A percentile compares a stretch with the other conserved stretches of the same genome.
These are phyloP conservation scores for Melanostoma scalare DNA, from an alignment of 2,888 invertebrate species.

Conservation along the genomic window DNA sequence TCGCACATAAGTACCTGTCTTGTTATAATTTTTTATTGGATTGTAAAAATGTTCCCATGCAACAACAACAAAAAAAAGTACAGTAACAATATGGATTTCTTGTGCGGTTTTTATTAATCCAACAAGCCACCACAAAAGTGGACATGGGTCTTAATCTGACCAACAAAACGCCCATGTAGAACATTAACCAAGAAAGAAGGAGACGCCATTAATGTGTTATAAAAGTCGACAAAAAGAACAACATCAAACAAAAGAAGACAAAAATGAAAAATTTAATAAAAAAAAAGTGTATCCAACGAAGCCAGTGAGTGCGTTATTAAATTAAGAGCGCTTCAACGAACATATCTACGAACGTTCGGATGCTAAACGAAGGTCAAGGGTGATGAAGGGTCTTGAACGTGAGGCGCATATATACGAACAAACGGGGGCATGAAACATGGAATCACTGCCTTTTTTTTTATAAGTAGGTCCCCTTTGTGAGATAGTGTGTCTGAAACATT, in stretches of 20 bases:
- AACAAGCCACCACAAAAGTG: slow-evolving; percentile 35
- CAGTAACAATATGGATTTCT: slow-evolving; percentile 15
- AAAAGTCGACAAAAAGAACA: slow-evolving; percentile 4
- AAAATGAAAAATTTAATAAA: background rate
- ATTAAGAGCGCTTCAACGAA: slow-evolving; percentile 57
- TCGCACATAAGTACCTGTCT: too few species aligned
- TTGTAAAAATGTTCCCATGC: slow-evolving; percentile 48
- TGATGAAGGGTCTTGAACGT: slow-evolving; percentile 66
- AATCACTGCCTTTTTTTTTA: slow-evolving; percentile 40
- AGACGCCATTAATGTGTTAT: slow-evolving; percentile 64
- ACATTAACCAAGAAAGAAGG: slow-evolving; percentile 47
- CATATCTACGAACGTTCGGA: slow-evolving; percentile 35
- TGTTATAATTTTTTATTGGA: slow-evolving; percentile 38
- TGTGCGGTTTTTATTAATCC: slow-evolving; percentile 45
- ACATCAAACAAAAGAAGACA: slow-evolving; percentile 14
- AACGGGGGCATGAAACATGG: slow-evolving; percentile 25
- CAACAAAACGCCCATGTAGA: slow-evolving; percentile 61
- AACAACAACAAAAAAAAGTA: slow-evolving; percentile 31
- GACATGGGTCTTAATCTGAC: slow-evolving; percentile 53
- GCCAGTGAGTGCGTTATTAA: slow-evolving; percentile 54
- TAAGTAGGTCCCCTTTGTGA: slow-evolving; percentile 21
- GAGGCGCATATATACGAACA: slow-evolving; percentile 41
- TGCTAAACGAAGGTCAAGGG: slow-evolving; percentile 70
- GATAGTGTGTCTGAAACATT: slow-evolving; percentile 25
- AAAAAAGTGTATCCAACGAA: slow-evolving; percentile 31